phyloP scores from a whole-genome alignment of 2,888 invertebrate genomes.

The Mellilla xanthometata region DNA sequence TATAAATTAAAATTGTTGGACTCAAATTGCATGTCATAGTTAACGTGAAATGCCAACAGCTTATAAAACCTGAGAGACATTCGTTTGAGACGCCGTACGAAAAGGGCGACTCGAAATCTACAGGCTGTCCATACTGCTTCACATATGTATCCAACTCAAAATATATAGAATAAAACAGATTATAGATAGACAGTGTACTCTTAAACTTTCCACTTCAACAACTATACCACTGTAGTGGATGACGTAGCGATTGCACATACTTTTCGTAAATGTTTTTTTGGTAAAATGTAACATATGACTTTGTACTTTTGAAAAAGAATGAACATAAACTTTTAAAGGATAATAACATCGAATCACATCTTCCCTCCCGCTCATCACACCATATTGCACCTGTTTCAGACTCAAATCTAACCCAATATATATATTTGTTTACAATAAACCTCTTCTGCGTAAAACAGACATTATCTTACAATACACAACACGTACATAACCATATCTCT shows the following conservation, averaged over 20 bases:
- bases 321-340: slow-evolving; percentile 36
- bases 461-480: slow-evolving; percentile 51
- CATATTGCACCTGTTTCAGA: slow-evolving; percentile 65
- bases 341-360: slow-evolving; percentile 32
- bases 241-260: slow-evolving; percentile 11
- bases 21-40: too few relatives aligned
- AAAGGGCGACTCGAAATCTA: background rate
- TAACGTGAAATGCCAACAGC: too few relatives aligned
- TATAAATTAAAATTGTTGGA: too few relatives aligned
- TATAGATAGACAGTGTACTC: slow-evolving; percentile 19
- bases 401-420: slow-evolving; percentile 54
- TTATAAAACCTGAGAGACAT: too few relatives aligned
- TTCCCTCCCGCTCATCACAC: slow-evolving; percentile 44
- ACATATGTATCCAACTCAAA: slow-evolving; percentile 52
- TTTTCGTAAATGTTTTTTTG: slow-evolving; percentile 27
- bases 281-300: slow-evolving; percentile 28
- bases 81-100: too few relatives aligned
- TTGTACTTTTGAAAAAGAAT: slow-evolving; percentile 50
- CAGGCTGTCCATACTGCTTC: slow-evolving; percentile 12
- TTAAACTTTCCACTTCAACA: slow-evolving; percentile 16
- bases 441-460: slow-evolving; percentile 51
- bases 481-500: slow-evolving; percentile 57
- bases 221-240: slow-evolving; percentile 12
- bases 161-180: slow-evolving; percentile 45
- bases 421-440: slow-evolving; percentile 38